Evolutionary conservation across 2,113 vertebrate species (phyloP), one percentile per base, ranked within the genome.

Genomic region (Ovibos moschatus): DNA sequence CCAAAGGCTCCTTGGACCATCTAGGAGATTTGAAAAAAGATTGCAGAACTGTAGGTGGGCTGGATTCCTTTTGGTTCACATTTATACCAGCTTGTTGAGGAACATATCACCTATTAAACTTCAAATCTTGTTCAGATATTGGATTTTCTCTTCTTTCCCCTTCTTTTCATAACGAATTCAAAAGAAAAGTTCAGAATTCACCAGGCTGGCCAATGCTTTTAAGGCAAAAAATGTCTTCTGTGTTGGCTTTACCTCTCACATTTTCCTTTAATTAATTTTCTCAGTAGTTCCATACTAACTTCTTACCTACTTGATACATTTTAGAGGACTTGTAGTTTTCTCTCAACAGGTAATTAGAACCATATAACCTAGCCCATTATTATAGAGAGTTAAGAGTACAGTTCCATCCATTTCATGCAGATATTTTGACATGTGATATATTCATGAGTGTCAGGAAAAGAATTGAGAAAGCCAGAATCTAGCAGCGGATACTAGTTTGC

Each of bases 241-340:
- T 12, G 15, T 78, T 89, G 71, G 25, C 13, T 92, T 94, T 92
- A 28, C n/a, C 13, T 60, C 27, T 94, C 16, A 64, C 1, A 2
- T 57, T 85, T 94, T 78, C 36, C 45, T 30, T 93, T 86, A 60
- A 87, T 82, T 93, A 93, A 79, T 76, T 91, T 91, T 87, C 40
- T 53, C 94, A 45, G 23, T 97, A 82, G 71, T 74, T 86, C 23
- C 55, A 13, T 28, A 27, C 12, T 47, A 74, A 60, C 27, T 90
- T 87, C 10, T 79, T 92, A 94, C 36, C 50, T 90, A 50, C 71
- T 51, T 71, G 28, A 64, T 87, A 83, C 28, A 33, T 94, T 92
- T 64, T 51, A 87, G 51, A 83, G 33, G 71, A 64, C 25, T 62
- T 62, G 2, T 6, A 47, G 47, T 88, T 95, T 91, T 91, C 85